Conservation (phyloP, 2,888 invertebrate genomes). For the Megalurothrips usitatus region DNA sequence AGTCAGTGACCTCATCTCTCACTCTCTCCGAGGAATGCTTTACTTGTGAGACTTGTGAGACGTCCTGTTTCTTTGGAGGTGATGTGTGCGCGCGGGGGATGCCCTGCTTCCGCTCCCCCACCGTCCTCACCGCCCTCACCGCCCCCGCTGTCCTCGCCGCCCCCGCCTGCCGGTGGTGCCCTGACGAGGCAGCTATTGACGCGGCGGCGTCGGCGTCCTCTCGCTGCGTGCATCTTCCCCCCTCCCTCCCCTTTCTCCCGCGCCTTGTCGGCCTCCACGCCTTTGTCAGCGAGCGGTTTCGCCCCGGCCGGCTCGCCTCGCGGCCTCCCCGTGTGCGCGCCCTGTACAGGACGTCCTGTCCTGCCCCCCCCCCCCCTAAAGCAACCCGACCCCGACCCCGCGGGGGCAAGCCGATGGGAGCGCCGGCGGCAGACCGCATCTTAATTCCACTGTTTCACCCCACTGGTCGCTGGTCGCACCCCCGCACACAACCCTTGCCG, state of each 20-base stretch:
- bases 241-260: not conserved
- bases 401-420: not conserved
- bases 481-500: not conserved
- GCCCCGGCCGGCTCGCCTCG: not conserved
- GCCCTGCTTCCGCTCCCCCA: no score
- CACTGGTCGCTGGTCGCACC: not conserved
- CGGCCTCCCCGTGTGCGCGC: not conserved
- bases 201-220: not conserved
- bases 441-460: not conserved
- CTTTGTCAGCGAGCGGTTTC: not conserved
- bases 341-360: no score
- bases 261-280: not conserved
- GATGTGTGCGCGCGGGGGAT: no score
- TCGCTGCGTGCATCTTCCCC: not conserved
- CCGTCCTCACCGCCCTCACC: not conserved
- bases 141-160: not conserved
- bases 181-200: not conserved
- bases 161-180: not conserved
- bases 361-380: no score
- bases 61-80: no score
- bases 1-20: no score
- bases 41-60: no score
- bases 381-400: no score
- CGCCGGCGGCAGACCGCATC: not conserved
- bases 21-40: not conserved